Base-by-base conservation (phyloP, 2,797 vertebrate species). In the Myoxocephalus aenaeus region DNA sequence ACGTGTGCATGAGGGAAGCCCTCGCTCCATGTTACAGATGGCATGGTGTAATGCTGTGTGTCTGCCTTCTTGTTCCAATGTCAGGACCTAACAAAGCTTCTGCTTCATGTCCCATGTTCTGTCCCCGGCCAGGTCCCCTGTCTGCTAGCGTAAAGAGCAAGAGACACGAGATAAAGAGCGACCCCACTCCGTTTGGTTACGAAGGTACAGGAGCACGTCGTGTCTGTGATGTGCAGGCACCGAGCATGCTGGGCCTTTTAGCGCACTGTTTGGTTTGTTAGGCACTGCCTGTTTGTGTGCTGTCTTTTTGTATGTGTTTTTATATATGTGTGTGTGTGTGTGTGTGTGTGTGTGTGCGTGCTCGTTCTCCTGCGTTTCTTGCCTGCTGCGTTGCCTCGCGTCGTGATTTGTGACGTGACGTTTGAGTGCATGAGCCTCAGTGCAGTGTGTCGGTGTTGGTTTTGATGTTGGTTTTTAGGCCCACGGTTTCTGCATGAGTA, bases 121-220 rank as follows among this genome's bases (percentile, higher is more conserved):
- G 22, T 76, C 34, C 59, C 29, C 71, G 87, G 83, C 91, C 95
- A 98, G 97, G 96, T 96, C 93, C 96, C 70, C 94, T 97, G 84
- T 94, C 96, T 89, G 93, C 95, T 92, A 96, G 93, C 88, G 94
- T 96, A 93, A 97, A 96, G 94, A 96, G 94, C 95, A 98, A 98
- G 95, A 96, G 97, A 89, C 97, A 98, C 73, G 96, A 97, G 92
- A 98, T 98, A 91, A 98, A 97, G 94, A 98, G 97, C 83, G 97
- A 98, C 79, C 97, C 97, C 83, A 97, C 97, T 70, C 96, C 96
- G 0, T 92, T 97, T 78, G 97, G 96, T 92, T 97, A 96, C 89
- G 96, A 97, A 97, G 97, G 97, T 98, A 97, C 77, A 75, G 15
- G 29, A 12, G 25, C 42, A 20, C 29, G 34, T 65, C 15, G 6